phyloP scores from a whole-genome alignment of 53 echinoderm and acorn worm genomes.

The Stichopus horrens region DNA sequence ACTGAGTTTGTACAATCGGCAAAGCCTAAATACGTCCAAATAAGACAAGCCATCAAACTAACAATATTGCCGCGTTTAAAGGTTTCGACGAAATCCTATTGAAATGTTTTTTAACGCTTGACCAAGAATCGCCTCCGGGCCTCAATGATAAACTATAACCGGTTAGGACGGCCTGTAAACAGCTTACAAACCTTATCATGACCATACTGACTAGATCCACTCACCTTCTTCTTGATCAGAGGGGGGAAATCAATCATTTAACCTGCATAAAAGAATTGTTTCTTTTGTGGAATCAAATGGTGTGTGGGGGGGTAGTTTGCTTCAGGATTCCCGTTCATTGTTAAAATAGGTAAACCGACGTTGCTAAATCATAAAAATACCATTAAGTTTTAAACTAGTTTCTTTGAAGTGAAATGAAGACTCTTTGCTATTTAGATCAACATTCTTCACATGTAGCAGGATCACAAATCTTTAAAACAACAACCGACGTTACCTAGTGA shows the following conservation, averaged over 20 bases:
- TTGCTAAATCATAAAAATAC: conserved; percentile 22
- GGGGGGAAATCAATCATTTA: not conserved
- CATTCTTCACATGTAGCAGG: not conserved
- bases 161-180: not conserved
- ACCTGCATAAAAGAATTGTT: not conserved
- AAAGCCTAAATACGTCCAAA: not conserved
- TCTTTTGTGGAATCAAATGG: conserved; percentile 12
- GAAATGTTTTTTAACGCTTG: not conserved
- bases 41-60: not conserved
- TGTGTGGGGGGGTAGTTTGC: no score
- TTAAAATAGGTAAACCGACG: not conserved
- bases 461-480: conserved; percentile 1
- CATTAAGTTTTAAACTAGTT: conserved; percentile 36
- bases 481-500: not conserved
- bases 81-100: conserved; percentile 12
- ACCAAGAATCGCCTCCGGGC: not conserved
- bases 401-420: not conserved
- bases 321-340: not conserved
- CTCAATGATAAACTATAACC: not conserved
- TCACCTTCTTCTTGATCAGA: not conserved
- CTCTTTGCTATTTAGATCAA: conserved; percentile 19
- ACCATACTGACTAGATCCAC: not conserved
- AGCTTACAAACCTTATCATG: not conserved
- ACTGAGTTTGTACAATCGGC: conserved; percentile 16
- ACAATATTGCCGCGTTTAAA: not conserved